A percentile compares a stretch with the other conserved stretches of the same genome.
These are phyloP conservation scores for Allygus modestus DNA, from an alignment of 2,888 invertebrate species.

Conservation along the genomic window DNA sequence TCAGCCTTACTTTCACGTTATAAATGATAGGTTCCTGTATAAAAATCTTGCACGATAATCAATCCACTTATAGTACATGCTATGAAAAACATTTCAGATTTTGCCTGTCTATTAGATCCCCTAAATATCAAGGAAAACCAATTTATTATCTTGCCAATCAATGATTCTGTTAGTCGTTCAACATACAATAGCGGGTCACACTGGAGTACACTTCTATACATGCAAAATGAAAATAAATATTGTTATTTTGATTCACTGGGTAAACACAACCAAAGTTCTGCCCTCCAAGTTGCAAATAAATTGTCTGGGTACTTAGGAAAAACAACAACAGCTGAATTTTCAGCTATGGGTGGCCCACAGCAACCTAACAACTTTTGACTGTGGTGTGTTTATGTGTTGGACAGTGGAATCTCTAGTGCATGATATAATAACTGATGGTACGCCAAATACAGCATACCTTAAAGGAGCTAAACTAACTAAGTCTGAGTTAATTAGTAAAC, in stretches of 20 bases:
- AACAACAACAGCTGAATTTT: neutral
- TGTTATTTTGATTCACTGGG: neutral
- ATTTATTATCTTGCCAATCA: neutral
- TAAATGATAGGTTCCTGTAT: neutral
- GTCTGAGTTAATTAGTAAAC: neutral
- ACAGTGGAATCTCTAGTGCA: neutral
- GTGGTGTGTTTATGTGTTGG: constrained; percentile 11
- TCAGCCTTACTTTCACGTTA: neutral
- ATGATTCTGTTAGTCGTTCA: neutral
- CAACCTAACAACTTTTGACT: neutral
- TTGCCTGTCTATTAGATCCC: neutral
- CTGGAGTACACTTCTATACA: neutral
- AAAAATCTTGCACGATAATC: neutral
- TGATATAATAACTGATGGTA: neutral
- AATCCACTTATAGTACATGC: neutral
- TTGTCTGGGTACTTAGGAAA: neutral
- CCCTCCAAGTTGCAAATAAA: neutral
- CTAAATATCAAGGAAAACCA: neutral
- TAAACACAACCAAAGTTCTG: neutral
- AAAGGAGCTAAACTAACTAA: neutral
- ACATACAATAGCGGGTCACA: neutral
- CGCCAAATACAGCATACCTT: neutral
- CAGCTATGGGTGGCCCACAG: neutral
- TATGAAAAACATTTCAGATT: neutral
- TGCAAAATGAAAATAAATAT: neutral